These are phyloP conservation scores for Maniola jurtina DNA, from an alignment of 1,140 invertebrate species.

Conservation along the genomic window DNA sequence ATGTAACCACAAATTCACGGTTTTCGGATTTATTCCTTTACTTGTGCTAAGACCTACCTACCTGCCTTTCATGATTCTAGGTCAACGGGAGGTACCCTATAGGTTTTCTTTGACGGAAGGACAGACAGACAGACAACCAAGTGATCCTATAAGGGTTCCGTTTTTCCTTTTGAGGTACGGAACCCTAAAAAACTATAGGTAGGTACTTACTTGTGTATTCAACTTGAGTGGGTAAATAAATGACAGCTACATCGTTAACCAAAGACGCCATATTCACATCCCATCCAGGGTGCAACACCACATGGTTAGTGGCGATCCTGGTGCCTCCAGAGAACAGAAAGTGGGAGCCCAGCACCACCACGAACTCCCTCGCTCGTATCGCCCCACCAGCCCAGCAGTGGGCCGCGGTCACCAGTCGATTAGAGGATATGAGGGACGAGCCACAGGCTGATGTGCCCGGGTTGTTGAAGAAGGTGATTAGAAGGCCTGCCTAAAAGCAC, in stretches of 20 bases:
- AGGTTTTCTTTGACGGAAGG: too few species aligned
- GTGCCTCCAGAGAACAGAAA: conserved; percentile 34
- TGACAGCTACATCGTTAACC: conserved; percentile 57
- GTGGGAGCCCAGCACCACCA: conserved; percentile 33
- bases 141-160: too few species aligned
- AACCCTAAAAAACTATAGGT: too few species aligned
- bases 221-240: conserved; percentile 46
- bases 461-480: conserved; percentile 20
- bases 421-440: conserved; percentile 24
- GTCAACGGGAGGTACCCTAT: too few species aligned
- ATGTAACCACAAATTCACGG: too few species aligned
- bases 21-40: too few species aligned
- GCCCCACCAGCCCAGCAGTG: conserved; percentile 37
- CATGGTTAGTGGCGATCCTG: conserved; percentile 20
- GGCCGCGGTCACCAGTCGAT: conserved; percentile 32
- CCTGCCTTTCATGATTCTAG: too few species aligned
- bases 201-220: neutral
- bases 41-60: too few species aligned
- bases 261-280: conserved; percentile 16
- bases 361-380: conserved; percentile 17
- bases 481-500: conserved; percentile 22
- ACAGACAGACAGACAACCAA: too few species aligned
- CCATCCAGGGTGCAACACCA: conserved; percentile 32
- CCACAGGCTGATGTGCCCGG: conserved; percentile 30
- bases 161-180: too few species aligned